Evolutionary conservation across 2,888 invertebrate genomes (phyloP).

Genomic region (Pseudococcus jackbeardsleyi): DNA sequence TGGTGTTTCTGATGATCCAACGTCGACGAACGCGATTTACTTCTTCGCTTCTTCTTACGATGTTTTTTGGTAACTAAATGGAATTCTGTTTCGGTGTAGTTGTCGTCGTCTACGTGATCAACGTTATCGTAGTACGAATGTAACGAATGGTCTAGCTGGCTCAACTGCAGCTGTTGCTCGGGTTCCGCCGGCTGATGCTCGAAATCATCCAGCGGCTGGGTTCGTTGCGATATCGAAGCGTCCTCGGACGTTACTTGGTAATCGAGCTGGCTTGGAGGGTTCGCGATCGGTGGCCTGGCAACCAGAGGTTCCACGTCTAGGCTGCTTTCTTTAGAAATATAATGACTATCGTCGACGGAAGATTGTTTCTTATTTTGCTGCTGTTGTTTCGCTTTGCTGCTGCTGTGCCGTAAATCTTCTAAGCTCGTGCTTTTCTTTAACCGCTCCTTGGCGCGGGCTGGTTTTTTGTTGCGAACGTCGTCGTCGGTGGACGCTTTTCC

Average conservation of each 20-base stretch:
- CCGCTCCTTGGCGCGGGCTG: constrained; percentile 43
- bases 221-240: neutral
- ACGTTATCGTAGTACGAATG: constrained; percentile 30
- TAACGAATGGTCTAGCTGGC: neutral
- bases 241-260: neutral
- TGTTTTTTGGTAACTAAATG: constrained; percentile 87
- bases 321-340: neutral
- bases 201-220: neutral
- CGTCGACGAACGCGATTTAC: constrained; percentile 67
- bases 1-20: constrained; percentile 60
- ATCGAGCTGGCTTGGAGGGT: neutral
- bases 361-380: constrained; percentile 59
- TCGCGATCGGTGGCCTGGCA: neutral
- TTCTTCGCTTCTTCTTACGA: constrained; percentile 80
- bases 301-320: neutral
- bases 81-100: constrained; percentile 74
- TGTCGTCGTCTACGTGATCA: constrained; percentile 57
- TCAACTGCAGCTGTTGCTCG: neutral
- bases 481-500: constrained; percentile 58
- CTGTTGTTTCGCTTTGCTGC: neutral
- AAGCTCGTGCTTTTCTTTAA: constrained; percentile 61
- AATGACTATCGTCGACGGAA: constrained; percentile 61
- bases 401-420: constrained; percentile 57
- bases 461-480: constrained; percentile 58
- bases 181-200: neutral